Evolutionary conservation across 1,140 invertebrate species (phyloP), one percentile per base, ranked within the genome.

Genomic region (Chionoecetes opilio): DNA sequence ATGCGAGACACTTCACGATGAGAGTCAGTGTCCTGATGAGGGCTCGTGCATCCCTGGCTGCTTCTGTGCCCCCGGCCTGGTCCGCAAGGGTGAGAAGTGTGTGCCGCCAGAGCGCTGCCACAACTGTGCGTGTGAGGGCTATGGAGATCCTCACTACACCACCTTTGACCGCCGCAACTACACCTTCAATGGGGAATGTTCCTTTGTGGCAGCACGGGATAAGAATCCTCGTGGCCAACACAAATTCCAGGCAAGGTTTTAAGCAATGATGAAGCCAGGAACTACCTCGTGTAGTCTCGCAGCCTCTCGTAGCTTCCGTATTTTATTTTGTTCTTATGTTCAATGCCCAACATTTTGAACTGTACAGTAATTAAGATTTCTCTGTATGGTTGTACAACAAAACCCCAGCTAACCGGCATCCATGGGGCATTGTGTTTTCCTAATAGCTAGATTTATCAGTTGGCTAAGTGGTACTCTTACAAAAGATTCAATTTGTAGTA

Each of bases 161-260:
- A 99, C 98, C 0, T 99, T 99, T 96, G 99, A 99, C 97, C 98
- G 98, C 0, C 97, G 97, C 31, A 97, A 97, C 11, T 99, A 98
- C 97, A 98, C 99, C 96, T 99, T 99, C 97, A 98, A 99, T 97
- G 98, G 99, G 46, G 97, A 98, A 96, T 99, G 98, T 96, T 98
- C 98, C 0, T 98, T 99, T 96, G 97, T 98, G 11, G 97, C 98
- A 21, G 98, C 98, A 0, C 97, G 98, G 41, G 98, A 98, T 97
- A 97, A 97, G 2, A 96, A 97, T 11, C 96, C 96, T 14, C 96
- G 97, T 0, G 97, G 97, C 21, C 97, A 97, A 0, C 98, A 98
- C 89, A 97, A 97, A n/a, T 98, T 98, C 97, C 97, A 98, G 97
- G 97, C 98, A 96, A 96, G 92, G 86, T 6, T 41, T 31, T 31